Evolutionary conservation across 1,140 invertebrate genomes (phyloP).

Genomic region (Mycetomoellerius zeteki): DNA sequence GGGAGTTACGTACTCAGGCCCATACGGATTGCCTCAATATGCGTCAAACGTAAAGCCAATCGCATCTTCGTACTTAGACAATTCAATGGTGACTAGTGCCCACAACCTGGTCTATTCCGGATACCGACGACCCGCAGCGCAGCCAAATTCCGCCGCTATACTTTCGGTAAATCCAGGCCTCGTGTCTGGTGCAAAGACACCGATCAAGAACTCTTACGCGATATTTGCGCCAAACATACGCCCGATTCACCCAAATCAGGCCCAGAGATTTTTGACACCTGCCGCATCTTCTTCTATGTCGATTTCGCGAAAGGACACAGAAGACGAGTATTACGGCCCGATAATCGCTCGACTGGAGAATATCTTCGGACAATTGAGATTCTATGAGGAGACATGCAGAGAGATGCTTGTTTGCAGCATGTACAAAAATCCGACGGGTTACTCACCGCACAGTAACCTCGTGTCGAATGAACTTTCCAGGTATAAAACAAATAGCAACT

Average conservation of each 20-base stretch:
- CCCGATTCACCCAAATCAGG: conserved; percentile 7
- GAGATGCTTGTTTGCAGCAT: conserved; percentile 93
- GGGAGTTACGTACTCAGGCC: conserved; percentile 65
- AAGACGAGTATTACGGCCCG: conserved; percentile 93
- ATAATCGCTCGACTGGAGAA: conserved; percentile 92
- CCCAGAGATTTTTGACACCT: conserved; percentile 40
- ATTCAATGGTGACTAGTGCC: conserved; percentile 68
- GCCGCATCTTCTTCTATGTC: conserved; percentile 2
- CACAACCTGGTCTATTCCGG: conserved; percentile 83
- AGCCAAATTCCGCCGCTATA: background rate
- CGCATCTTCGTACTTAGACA: conserved; percentile 69
- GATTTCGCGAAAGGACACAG: conserved; percentile 70
- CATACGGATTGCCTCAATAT: conserved; percentile 73
- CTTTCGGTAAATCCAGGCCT: conserved; percentile 23
- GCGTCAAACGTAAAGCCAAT: conserved; percentile 65
- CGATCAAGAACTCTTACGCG: conserved; percentile 62
- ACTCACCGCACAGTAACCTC: conserved; percentile 94
- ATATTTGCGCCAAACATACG: conserved; percentile 45
- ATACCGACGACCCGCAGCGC: conserved; percentile 71
- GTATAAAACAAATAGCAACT: conserved; percentile 86
- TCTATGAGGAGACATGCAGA: conserved; percentile 90
- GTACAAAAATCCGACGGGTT: conserved; percentile 92
- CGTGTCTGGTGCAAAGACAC: background rate
- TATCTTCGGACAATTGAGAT: conserved; percentile 90
- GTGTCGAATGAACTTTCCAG: conserved; percentile 94